Base-by-base conservation (phyloP, 2,113 vertebrate species). In the Tychaedon coryphoeus region DNA sequence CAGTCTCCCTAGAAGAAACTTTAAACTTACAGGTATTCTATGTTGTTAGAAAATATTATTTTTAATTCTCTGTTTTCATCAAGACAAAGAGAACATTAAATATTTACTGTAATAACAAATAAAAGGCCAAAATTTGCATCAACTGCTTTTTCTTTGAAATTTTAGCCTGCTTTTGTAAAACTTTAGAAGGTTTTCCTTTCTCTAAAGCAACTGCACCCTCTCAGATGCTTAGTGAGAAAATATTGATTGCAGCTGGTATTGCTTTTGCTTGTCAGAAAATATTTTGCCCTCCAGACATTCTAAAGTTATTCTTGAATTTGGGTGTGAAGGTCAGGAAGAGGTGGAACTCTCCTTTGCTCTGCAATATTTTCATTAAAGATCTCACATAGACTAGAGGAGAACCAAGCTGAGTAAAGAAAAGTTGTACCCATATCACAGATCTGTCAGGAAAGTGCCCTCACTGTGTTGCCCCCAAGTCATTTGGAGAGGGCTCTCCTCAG, bases 21-120 rank as follows among this genome's bases (percentile, higher is more conserved):
- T 92, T 58, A 65, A 65, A 67, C 50, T 88, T 92, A 64, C 33
- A 81, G 29, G n/a, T 86, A 51, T 72, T 91, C 36, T 29, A 6
- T 83, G 54, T 64, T 95, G 84, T 77, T 90, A 65, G 25, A 57
- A 72, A 95, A 95, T 90, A 86, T 92, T 97, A 82, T 95, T 96
- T 92, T 88, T 84, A 93, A 83, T 86, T 92, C 90, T 93, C 72
- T 8, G 19, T 80, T 95, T 96, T 74, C 72, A 71, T 17, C 1
- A 15, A 53, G 82, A 51, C 88, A 90, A 84, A 78, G n/a, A 88
- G 93, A 96, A 96, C 92, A 92, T 77, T 81, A 94, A 97, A 97
- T 96, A 97, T 94, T 97, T 96, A 92, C 45, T 90, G 40, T 94
- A 84, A 96, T 53, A 95, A 83, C 57, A 93, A 92, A 42, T 48